Conservation (phyloP, 2,797 vertebrate genomes). For the Notolabrus celidotus region DNA sequence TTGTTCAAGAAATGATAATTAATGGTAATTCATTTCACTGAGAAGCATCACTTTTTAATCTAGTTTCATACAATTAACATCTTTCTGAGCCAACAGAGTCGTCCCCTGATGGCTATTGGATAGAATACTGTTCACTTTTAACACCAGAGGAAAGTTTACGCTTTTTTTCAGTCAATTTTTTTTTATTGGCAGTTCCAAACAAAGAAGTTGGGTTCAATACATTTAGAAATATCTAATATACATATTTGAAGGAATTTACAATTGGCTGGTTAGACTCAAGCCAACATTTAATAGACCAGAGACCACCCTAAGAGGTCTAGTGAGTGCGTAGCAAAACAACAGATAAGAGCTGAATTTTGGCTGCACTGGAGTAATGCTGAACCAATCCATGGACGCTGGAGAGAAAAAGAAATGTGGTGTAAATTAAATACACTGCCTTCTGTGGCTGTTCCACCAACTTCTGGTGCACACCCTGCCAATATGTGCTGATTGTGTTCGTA, state of each 20-base stretch:
- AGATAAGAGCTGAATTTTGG: constrained; percentile 18
- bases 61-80: too few relatives aligned
- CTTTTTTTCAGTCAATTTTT: neutral
- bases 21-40: too few relatives aligned
- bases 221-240: too few relatives aligned
- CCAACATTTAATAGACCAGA: neutral
- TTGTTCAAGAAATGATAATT: too few relatives aligned
- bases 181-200: too few relatives aligned
- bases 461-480: constrained; percentile 29
- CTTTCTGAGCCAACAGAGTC: too few relatives aligned
- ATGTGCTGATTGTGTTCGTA: constrained; percentile 50
- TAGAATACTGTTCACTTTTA: too few relatives aligned
- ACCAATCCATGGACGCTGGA: constrained; percentile 15
- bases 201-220: too few relatives aligned
- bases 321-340: constrained; percentile 18
- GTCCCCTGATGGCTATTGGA: too few relatives aligned
- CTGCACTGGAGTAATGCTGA: constrained; percentile 1
- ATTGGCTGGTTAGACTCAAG: neutral
- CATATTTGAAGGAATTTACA: neutral
- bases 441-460: constrained; percentile 35
- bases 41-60: too few relatives aligned
- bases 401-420: constrained; percentile 22
- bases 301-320: neutral
- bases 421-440: constrained; percentile 25
- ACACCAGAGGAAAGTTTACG: too few relatives aligned